Evolutionary conservation across 1,140 invertebrate species (phyloP).

Genomic region (Steinernema khuongi): DNA sequence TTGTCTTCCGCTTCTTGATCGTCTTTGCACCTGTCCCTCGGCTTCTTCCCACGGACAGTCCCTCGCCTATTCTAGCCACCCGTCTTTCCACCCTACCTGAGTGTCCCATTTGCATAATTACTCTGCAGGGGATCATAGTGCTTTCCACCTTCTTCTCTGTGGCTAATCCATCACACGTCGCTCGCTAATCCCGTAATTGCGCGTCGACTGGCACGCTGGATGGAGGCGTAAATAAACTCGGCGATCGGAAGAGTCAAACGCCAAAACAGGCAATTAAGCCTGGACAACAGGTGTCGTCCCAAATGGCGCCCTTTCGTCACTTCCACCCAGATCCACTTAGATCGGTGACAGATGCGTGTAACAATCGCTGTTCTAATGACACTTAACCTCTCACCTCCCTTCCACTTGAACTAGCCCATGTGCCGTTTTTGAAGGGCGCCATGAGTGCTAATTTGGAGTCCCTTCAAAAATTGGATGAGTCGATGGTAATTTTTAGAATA

Average conservation of each 20-base stretch:
- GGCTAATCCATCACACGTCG: slow-evolving; percentile 3
- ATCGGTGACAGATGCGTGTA: slow-evolving; percentile 12
- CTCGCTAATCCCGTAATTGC: background rate
- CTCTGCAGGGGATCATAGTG: background rate
- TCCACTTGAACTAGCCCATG: background rate
- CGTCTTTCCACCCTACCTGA: background rate
- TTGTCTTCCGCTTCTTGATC: slow-evolving; percentile 2
- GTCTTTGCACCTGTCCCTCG: background rate
- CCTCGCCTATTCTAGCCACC: background rate
- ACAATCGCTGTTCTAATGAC: background rate
- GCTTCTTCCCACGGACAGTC: background rate
- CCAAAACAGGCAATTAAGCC: slow-evolving; percentile 10
- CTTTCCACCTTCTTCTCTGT: background rate
- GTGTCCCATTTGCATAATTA: slow-evolving; percentile 3
- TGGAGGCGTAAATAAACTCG: background rate
- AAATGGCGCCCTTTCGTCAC: background rate
- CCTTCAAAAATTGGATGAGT: background rate
- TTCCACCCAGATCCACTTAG: slow-evolving; percentile 6
- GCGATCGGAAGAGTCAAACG: background rate
- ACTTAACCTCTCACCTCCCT: slow-evolving; percentile 8
- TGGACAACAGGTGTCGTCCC: background rate
- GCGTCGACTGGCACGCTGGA: slow-evolving; percentile 9
- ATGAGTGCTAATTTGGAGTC: background rate
- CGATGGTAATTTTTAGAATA: no score
- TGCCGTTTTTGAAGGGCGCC: background rate